phyloP scores from a whole-genome alignment of 2,113 vertebrate genomes.

The Eptesicus fuscus region DNA sequence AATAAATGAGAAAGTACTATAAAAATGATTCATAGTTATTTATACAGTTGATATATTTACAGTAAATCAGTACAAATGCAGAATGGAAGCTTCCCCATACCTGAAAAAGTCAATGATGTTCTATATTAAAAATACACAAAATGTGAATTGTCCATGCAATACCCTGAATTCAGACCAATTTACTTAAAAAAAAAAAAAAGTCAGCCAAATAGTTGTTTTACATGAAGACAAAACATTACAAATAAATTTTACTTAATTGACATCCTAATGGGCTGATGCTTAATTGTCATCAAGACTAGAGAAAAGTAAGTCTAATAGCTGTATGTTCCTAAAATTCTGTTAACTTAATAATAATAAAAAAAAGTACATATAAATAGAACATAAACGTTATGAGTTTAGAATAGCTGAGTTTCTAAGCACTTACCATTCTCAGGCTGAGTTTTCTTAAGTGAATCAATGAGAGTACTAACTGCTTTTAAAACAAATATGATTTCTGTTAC shows the following conservation, averaged over 20 bases:
- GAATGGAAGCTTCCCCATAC: not conserved
- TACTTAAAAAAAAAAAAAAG: not conserved
- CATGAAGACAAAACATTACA: not conserved
- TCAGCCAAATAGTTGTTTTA: not conserved
- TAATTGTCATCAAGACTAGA: not conserved
- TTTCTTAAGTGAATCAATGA: conserved; percentile 99
- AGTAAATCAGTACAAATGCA: not conserved
- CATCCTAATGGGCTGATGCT: not conserved
- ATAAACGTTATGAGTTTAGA: not conserved
- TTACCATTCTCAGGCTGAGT: conserved; percentile 98
- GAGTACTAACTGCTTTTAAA: conserved; percentile 98
- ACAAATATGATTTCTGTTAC: conserved; percentile 99
- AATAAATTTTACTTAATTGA: conserved; percentile 19
- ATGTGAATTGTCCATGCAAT: not conserved
- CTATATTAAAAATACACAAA: conserved; percentile 28
- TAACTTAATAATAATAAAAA: not conserved
- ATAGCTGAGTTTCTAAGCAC: conserved; percentile 69
- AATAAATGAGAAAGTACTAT: conserved; percentile 32
- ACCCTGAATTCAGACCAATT: conserved; percentile 13
- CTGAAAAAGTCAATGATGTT: not conserved
- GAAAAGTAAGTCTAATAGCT: not conserved
- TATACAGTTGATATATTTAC: not conserved
- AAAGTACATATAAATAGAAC: not conserved
- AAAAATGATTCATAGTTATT: conserved; percentile 27
- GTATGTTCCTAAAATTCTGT: conserved; percentile 17